Evolutionary conservation across 2,113 vertebrate species (phyloP).

Genomic region (Erythrocercus mccallii): DNA sequence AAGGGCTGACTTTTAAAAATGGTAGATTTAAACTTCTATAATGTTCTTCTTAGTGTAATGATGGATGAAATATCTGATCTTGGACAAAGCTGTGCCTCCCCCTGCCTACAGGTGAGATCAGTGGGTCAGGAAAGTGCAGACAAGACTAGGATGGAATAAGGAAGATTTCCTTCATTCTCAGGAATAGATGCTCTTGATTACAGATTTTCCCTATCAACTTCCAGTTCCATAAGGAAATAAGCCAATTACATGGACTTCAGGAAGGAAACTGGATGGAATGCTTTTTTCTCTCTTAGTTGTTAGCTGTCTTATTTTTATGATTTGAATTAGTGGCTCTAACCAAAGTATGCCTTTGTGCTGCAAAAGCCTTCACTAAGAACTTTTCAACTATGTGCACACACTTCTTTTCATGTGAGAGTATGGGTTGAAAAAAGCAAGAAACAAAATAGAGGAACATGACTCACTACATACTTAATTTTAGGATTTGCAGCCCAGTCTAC

Average conservation of each 20-base stretch:
- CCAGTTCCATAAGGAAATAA: not conserved
- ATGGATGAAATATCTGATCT: not conserved
- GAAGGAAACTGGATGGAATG: not conserved
- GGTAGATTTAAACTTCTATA: not conserved
- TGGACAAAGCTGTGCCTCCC: not conserved
- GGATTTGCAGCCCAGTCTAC: not conserved
- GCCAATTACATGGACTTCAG: not conserved
- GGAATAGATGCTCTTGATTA: not conserved
- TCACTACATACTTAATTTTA: not conserved
- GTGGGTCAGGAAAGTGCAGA: not conserved
- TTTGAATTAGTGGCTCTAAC: not conserved
- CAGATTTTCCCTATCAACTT: not conserved
- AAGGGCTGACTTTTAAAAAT: not conserved
- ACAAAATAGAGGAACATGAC: not conserved
- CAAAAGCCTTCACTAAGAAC: not conserved
- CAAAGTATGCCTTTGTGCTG: not conserved
- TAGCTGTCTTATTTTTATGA: not conserved
- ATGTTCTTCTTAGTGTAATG: not conserved
- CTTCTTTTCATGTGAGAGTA: not conserved
- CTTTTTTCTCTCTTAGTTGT: not conserved
- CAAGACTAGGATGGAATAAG: not conserved
- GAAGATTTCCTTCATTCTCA: not conserved
- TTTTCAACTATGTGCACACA: not conserved
- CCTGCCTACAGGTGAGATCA: not conserved
- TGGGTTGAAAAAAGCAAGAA: not conserved